phyloP scores from a whole-genome alignment of 2,888 invertebrate species.

The Sphaerophoria rueppellii region DNA sequence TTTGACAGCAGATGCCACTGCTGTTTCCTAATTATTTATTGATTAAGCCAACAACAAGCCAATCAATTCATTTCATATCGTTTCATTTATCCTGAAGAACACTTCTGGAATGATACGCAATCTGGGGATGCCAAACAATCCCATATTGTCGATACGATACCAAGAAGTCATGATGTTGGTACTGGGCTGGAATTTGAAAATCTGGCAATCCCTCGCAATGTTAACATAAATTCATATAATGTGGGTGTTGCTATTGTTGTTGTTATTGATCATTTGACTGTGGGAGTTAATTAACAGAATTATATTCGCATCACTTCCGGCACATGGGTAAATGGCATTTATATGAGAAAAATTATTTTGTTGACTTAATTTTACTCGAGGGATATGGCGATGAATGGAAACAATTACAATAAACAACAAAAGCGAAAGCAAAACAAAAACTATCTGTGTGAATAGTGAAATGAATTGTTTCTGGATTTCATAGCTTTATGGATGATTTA shows the following conservation, averaged over 20 bases:
- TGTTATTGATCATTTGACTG: conserved; percentile 44
- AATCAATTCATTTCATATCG: conserved; percentile 61
- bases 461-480: not conserved
- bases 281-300: conserved; percentile 65
- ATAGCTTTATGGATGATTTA: too few species aligned
- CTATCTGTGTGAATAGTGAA: not conserved
- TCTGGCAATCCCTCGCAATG: conserved; percentile 57
- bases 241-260: conserved; percentile 37
- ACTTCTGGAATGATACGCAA: not conserved
- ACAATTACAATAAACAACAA: not conserved
- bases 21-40: conserved; percentile 28
- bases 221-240: conserved; percentile 70
- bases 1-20: not conserved
- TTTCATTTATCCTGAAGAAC: conserved; percentile 60
- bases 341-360: not conserved
- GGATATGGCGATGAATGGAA: not conserved
- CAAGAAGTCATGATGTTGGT: not conserved
- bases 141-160: not conserved
- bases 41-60: conserved; percentile 46
- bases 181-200: conserved; percentile 15
- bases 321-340: conserved; percentile 26
- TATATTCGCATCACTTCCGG: conserved; percentile 53
- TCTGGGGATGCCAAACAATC: too few species aligned
- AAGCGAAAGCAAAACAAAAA: not conserved
- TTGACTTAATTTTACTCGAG: conserved; percentile 1